A percentile compares a stretch with the other conserved stretches of the same genome.
Conservation (phyloP, 1,140 invertebrate species). For the Cyclina sinensis region DNA sequence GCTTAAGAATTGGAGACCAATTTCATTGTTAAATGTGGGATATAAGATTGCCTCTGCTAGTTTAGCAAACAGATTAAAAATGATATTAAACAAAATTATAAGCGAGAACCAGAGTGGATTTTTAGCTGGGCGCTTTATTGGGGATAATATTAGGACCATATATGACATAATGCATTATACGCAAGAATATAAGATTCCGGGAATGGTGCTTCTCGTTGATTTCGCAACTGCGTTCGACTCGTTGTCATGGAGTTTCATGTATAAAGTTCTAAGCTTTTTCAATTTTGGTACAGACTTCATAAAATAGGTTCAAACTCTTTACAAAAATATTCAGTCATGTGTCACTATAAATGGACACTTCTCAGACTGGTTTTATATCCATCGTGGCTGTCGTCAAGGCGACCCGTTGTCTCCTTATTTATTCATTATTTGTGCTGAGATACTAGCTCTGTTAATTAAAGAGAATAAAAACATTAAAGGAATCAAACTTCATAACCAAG, state of each 20-base stretch:
- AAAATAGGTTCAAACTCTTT: background rate
- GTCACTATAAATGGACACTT: slow-evolving; percentile 16
- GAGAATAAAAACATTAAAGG: slow-evolving; percentile 48
- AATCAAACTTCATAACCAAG: background rate
- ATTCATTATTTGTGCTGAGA: slow-evolving; percentile 45
- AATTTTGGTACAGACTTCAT: background rate
- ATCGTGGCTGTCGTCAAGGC: slow-evolving; percentile 28
- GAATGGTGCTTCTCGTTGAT: slow-evolving; percentile 20
- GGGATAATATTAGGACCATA: slow-evolving; percentile 17
- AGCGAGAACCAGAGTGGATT: slow-evolving; percentile 51
- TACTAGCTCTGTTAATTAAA: slow-evolving; percentile 11
- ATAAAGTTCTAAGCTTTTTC: slow-evolving; percentile 19
- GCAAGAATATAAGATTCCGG: background rate
- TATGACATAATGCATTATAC: slow-evolving; percentile 34
- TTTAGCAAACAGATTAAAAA: slow-evolving; percentile 23
- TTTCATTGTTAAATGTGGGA: slow-evolving; percentile 53
- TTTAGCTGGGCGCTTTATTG: slow-evolving; percentile 48
- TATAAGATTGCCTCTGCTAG: slow-evolving; percentile 55
- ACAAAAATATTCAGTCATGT: slow-evolving; percentile 32
- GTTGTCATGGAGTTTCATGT: slow-evolving; percentile 27
- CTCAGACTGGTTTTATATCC: slow-evolving; percentile 25
- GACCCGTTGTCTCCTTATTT: background rate
- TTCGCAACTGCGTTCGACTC: slow-evolving; percentile 36
- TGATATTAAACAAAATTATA: slow-evolving; percentile 31
- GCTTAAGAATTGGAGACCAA: slow-evolving; percentile 51